Base-by-base conservation (phyloP, 2,888 invertebrate species). In the Caenorhabditis sp. region DNA sequence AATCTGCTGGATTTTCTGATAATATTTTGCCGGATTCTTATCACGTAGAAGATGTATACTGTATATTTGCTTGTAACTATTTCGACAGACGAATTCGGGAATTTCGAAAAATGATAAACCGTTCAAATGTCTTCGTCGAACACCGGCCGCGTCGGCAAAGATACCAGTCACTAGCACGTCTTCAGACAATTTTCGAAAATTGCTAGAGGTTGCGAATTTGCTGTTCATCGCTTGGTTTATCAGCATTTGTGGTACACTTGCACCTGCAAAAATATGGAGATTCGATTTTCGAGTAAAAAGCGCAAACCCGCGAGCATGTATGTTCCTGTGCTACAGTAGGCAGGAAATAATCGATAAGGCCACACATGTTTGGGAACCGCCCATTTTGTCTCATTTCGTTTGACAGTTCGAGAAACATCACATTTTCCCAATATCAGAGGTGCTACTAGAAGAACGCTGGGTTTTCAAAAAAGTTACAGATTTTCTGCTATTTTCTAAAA, bases 151-250 rank as follows among this genome's bases (percentile, higher is more conserved):
- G 37, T 78, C 76, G 12, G 79, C 76, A 0, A 79, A 69, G 27
- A 81, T 73, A 19, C 81, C 81, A 1, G 73, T 81, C 65, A 79
- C 69, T 1, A 81, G 60, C 37, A 79, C 79, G 59, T 81, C 81
- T 71, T 81, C 80, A 0, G 80, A 74, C 3, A 79, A 66, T 37
- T 69, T 69, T 63, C 77, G 70, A 31, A 74, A 79, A 26, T 79
- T 79, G 1, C 58, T 26, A 1, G 79, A 79, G 37, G 61, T 69
- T 14, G 74, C 61, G 27, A 79, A 79, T 53, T 50, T 51, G 26
- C 76, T 77, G 1, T 26, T 51, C 58, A 59, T 59, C 1, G 79
- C 74, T 26, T 66, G 69, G 31, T 75, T 59, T 0, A 75, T 51
- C 10, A 79, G 58, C 17, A 58, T 19, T 27, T 69, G 55, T 0